Base-by-base conservation (phyloP, 1,140 invertebrate species). In the Solenopsis invicta region DNA sequence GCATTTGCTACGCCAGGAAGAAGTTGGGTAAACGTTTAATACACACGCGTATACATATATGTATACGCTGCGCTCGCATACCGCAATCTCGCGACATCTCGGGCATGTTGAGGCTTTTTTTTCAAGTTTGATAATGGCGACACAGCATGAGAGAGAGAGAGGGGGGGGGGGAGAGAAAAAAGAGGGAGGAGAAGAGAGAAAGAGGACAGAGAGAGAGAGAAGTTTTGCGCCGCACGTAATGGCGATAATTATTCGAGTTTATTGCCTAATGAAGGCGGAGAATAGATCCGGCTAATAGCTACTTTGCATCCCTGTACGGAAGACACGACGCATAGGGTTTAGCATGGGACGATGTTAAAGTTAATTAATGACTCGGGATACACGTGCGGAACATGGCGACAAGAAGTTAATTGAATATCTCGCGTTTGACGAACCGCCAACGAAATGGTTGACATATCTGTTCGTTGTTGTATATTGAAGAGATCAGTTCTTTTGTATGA, bases 161-260 rank as follows among this genome's bases (percentile, higher is more conserved):
- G 16, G 6, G 62, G 41, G 1, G 9, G 1, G 66, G 41, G 16
- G 6, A 69, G 41, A 2, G 54, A 29, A 50, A 56, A 10, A 54
- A 2, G 48, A 34, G 66, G 9, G n/a, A 45, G 9, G 1, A 41
- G 41, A 8, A 21, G 37, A 45, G 34, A 37, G 29, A 37, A 6
- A 34, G 29, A 54, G 52, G 18, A n/a, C n/a, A n/a, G 52, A 41
- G 41, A 4, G 41, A 41, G 41, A 41, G 6, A 1, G 52, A 41
- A 77, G 21, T 50, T 52, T 52, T 52, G 56, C 69, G 18, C 64
- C 52, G 69, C 29, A 64, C 21, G 71, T 90, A 89, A 82, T 56
- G 29, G 41, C 64, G 88, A 90, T 90, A 90, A 90, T 90, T 90
- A 90, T 87, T 56, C 75, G 76, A 87, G 62, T 90, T 90, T 90